Base-by-base conservation (phyloP, 2,113 vertebrate genomes). In the Melanotaenia duboulayi region DNA sequence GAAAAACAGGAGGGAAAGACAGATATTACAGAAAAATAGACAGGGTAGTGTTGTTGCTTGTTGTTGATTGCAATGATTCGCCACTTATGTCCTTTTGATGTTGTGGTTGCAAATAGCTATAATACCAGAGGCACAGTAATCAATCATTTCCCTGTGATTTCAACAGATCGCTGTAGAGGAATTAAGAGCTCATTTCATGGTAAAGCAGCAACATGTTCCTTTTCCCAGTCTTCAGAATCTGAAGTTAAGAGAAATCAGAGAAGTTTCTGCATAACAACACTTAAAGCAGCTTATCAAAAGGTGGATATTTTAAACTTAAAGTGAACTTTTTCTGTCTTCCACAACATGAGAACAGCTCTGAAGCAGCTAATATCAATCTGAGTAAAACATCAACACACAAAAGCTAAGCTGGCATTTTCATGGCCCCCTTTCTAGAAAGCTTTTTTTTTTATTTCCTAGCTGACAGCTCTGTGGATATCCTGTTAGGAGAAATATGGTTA, bases 201-300 rank as follows among this genome's bases (percentile, higher is more conserved):
- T 51, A 44, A 82, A 82, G 87, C 73, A 69, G 86, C 76, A 70
- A 83, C 32, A 40, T 49, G 22, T 77, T 79, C 56, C n/a, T 44
- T 59, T 35, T 71, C 44, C 22, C 56, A 23, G 61, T 32, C 48
- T 48, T 42, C 20, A 22, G 50, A 71, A 56, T 70, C 39, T 68
- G 25, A 68, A 24, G 28, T 17, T 3, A 10, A 78, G 12, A 56
- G 9, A 52, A 75, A 72, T 51, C 54, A 28, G 24, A 54, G 37
- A 40, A 20, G 23, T 39, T 68, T 68, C 56, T 16, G 54, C 11
- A 35, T 8, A 64, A 52, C 54, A 37, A 70, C 60, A 60, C 6
- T 17, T 25, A 5, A 63, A 85, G 76, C 16, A 54, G 20, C 2
- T 19, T 66, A 59, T 42, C 65, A 64, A 80, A 11, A 4, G 37